phyloP scores from a whole-genome alignment of 2,888 invertebrate genomes.

The Hydropsyche betteni region DNA sequence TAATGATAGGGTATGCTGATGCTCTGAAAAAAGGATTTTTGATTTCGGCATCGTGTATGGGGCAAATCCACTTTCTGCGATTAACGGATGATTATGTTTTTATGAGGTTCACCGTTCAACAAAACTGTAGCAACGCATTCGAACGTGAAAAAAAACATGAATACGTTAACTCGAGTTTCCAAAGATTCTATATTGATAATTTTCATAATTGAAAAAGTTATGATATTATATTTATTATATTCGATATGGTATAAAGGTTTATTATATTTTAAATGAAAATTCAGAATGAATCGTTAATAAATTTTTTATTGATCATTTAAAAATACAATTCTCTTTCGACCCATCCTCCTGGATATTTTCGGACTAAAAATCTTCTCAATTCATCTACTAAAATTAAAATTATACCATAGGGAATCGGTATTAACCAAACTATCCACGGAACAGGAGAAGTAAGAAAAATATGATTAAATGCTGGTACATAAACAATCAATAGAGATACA shows the following conservation, averaged over 20 bases:
- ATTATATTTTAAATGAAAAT: too few relatives aligned
- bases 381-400: slow-evolving; percentile 82
- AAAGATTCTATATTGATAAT: too few relatives aligned
- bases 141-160: too few relatives aligned
- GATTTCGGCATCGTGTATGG: background rate
- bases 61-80: too few relatives aligned
- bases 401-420: slow-evolving; percentile 76
- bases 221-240: too few relatives aligned
- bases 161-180: too few relatives aligned
- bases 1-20: slow-evolving; percentile 41
- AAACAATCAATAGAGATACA: slow-evolving; percentile 73
- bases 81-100: too few relatives aligned
- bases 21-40: background rate
- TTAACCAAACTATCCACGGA: slow-evolving; percentile 74
- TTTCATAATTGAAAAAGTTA: too few relatives aligned
- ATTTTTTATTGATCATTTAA: slow-evolving; percentile 55
- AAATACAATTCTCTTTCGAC: slow-evolving; percentile 81
- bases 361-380: slow-evolving; percentile 73
- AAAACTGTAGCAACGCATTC: too few relatives aligned
- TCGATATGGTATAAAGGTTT: too few relatives aligned
- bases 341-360: slow-evolving; percentile 74
- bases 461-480: slow-evolving; percentile 74
- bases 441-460: slow-evolving; percentile 76
- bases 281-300: too few relatives aligned
- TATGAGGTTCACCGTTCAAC: too few relatives aligned